These are phyloP conservation scores for Malacosoma neustria DNA, from an alignment of 2,888 invertebrate species.

Conservation along the genomic window DNA sequence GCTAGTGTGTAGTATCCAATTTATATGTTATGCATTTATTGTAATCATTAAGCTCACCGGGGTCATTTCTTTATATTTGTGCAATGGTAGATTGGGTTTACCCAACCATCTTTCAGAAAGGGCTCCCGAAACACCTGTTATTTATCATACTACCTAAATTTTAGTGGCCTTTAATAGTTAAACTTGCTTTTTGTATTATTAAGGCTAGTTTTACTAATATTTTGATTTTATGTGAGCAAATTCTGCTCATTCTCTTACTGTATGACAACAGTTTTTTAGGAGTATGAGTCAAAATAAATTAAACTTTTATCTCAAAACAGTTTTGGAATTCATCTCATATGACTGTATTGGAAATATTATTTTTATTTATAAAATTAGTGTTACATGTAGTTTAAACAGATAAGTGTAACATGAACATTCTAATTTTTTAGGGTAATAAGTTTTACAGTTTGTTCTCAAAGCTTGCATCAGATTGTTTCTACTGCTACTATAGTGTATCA, in stretches of 20 bases:
- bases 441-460: background rate
- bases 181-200: conserved; percentile 65
- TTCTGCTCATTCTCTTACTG: conserved; percentile 41
- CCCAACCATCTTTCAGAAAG: conserved; percentile 45
- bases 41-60: conserved; percentile 17
- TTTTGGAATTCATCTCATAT: no score
- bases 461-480: background rate
- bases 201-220: conserved; percentile 53
- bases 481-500: background rate
- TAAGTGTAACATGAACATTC: no score
- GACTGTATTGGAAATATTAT: no score
- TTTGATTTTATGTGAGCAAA: conserved; percentile 42
- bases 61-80: conserved; percentile 15
- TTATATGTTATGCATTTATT: conserved; percentile 44
- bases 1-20: conserved; percentile 29
- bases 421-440: conserved; percentile 55
- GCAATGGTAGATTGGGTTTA: conserved; percentile 57
- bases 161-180: conserved; percentile 68
- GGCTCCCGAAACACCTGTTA: conserved; percentile 39
- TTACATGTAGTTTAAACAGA: no score
- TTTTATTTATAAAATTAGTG: no score
- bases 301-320: no score
- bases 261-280: conserved; percentile 66
- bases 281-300: conserved; percentile 68
- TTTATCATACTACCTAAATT: conserved; percentile 67